Evolutionary conservation across 2,113 vertebrate species (phyloP).

Genomic region (Petromus typicus): DNA sequence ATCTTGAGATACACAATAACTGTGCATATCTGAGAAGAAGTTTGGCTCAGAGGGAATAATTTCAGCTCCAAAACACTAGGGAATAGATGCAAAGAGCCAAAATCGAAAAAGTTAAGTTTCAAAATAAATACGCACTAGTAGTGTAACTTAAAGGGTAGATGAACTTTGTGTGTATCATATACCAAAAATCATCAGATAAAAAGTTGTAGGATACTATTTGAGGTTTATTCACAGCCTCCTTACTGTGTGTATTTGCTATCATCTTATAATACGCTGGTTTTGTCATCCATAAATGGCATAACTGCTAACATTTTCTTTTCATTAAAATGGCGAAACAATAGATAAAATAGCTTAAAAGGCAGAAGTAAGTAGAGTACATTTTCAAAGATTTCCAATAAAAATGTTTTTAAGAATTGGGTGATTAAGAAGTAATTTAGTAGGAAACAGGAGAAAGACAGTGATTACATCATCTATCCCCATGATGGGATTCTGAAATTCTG

Average conservation of each 20-base stretch:
- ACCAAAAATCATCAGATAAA: neutral
- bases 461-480: neutral
- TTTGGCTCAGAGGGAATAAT: slow-evolving; percentile 46
- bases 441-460: neutral
- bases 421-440: neutral
- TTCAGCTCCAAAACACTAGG: slow-evolving; percentile 16
- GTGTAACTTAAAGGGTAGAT: neutral
- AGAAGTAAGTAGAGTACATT: neutral
- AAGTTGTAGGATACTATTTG: slow-evolving; percentile 31
- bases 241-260: neutral
- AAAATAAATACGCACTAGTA: neutral
- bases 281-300: neutral
- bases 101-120: neutral
- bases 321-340: neutral
- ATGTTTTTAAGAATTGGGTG: neutral
- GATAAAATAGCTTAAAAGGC: neutral
- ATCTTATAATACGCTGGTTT: slow-evolving; percentile 6
- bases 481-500: neutral
- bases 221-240: neutral
- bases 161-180: neutral
- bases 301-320: neutral
- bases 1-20: slow-evolving; percentile 55
- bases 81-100: neutral
- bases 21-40: neutral
- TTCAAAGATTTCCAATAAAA: slow-evolving; percentile 31